Base-by-base conservation (phyloP, 2,888 invertebrate genomes). In the Catonia carolina region DNA sequence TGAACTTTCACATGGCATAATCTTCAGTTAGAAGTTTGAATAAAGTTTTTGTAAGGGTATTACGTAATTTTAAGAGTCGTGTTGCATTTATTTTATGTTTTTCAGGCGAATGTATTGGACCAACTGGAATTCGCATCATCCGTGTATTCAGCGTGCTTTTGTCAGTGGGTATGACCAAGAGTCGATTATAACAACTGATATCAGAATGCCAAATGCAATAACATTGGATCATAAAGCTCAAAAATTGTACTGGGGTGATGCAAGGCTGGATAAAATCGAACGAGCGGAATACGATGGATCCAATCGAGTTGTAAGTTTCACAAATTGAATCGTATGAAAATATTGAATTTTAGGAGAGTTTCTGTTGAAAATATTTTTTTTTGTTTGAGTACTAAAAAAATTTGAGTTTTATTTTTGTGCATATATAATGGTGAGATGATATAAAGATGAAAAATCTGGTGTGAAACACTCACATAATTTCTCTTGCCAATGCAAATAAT, bases 221-320 rank as follows among this genome's bases (percentile, higher is more conserved):
- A 83, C 89, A 1, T 73, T 91, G 36, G 91, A 91, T 69, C 84
- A 86, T 70, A 75, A 75, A 58, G 82, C 85, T 33, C 81, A 84
- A 65, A 84, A 86, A 70, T 69, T 91, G 22, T 91, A 89, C 72
- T 91, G 90, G 89, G 85, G 86, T 15, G 90, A 92, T 74, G 90
- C 90, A 2, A 72, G 89, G 12, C 75, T 90, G 27, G 90, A 90
- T 74, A 89, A 88, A 75, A 86, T 91, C 60, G 91, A 91, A 73
- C 74, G 88, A 37, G 81, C 83, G 68, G 83, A 88, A 70, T 84
- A 87, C 68, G 90, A 91, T 74, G 91, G 91, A 42, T 78, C 79
- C 4, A 80, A 84, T 67, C 75, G 91, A 50, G 79, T 82, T 56
- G 82, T 84, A 57, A 69, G 75, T 69, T 20, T n/a, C n/a, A n/a